Evolutionary conservation across 2,888 invertebrate genomes (phyloP).

Genomic region (Drosophila silvestris): DNA sequence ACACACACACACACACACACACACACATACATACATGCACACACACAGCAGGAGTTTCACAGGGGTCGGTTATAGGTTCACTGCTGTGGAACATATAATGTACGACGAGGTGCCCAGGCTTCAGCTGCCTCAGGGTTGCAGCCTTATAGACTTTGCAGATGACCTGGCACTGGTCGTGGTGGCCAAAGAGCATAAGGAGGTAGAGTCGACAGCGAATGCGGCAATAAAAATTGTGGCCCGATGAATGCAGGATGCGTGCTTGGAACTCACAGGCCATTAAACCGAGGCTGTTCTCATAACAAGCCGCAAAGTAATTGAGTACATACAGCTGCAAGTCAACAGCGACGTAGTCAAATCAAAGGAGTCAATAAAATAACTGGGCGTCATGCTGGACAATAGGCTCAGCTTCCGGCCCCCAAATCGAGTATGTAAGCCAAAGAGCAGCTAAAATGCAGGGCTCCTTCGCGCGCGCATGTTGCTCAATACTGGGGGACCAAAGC

Average conservation of each 20-base stretch:
- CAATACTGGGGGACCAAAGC: background rate
- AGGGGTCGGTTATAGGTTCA: background rate
- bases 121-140: background rate
- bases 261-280: background rate
- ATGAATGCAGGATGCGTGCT: slow-evolving; percentile 1
- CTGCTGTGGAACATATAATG: background rate
- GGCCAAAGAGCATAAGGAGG: background rate
- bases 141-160: background rate
- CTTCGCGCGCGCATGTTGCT: background rate
- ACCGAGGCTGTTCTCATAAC: background rate
- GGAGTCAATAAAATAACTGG: background rate
- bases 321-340: background rate
- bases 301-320: background rate
- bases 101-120: background rate
- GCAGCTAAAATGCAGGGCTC: background rate
- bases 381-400: background rate
- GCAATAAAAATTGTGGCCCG: background rate
- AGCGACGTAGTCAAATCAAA: background rate
- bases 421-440: background rate
- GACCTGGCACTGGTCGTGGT: background rate
- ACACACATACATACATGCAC: too few relatives aligned
- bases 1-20: too few relatives aligned
- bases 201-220: background rate
- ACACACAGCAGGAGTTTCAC: background rate
- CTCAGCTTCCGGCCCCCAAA: background rate